These are phyloP conservation scores for Drosophila pectinifera DNA, from an alignment of 1,140 invertebrate species.

Conservation along the genomic window DNA sequence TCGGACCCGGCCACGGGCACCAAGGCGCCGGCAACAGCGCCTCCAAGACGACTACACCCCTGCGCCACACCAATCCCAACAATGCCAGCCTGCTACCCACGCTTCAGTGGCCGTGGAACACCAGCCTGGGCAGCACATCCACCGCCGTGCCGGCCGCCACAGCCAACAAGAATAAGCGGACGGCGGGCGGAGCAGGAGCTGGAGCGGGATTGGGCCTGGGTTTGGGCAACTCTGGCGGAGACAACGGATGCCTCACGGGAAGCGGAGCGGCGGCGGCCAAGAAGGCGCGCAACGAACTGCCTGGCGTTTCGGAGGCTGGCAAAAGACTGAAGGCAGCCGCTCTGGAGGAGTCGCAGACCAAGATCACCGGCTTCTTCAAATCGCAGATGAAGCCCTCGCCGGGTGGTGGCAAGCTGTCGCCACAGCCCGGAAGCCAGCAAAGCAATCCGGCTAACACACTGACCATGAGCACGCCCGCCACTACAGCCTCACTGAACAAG, in stretches of 20 bases:
- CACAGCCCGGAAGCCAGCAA: constrained; percentile 40
- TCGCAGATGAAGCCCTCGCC: constrained; percentile 89
- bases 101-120: constrained; percentile 78
- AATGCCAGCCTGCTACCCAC: constrained; percentile 56
- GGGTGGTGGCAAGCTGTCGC: constrained; percentile 82
- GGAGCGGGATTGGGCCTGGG: constrained; percentile 3
- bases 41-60: constrained; percentile 56
- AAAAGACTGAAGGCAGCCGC: constrained; percentile 84
- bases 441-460: constrained; percentile 61
- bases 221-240: constrained; percentile 2
- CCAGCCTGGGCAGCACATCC: constrained; percentile 68
- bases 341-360: constrained; percentile 85
- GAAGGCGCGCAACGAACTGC: constrained; percentile 57
- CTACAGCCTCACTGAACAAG: constrained; percentile 81
- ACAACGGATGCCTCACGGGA: constrained; percentile 4
- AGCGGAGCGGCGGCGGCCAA: constrained; percentile 51
- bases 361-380: constrained; percentile 93
- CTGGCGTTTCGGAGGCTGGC: constrained; percentile 32
- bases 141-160: constrained; percentile 62
- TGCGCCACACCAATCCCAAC: constrained; percentile 31
- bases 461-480: constrained; percentile 80
- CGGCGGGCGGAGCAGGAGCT: constrained; percentile 32
- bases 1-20: constrained; percentile 20
- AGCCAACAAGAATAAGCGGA: constrained; percentile 53
- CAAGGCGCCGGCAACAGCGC: constrained; percentile 34